Conservation (phyloP, 2,797 vertebrate genomes). For the Lophotriccus pileatus region DNA sequence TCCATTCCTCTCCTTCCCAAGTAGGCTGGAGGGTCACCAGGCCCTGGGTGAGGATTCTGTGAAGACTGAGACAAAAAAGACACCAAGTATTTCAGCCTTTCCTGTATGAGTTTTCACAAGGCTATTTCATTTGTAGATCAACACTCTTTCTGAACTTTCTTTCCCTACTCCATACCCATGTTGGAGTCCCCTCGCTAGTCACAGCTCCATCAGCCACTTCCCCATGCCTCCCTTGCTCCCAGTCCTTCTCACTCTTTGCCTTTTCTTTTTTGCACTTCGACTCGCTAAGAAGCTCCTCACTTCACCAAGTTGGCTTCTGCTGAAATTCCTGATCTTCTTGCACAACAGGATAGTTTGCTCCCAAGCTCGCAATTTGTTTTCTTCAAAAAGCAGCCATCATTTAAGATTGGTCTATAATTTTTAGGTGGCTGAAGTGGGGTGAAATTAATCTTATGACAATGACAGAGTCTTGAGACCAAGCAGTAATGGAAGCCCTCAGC, state of each 20-base stretch:
- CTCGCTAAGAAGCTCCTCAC: neutral
- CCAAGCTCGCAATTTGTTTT: rapidly evolving
- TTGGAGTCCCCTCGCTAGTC: neutral
- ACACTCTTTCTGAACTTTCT: neutral
- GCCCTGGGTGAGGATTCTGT: neutral
- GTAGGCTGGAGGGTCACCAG: neutral
- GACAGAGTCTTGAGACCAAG: neutral
- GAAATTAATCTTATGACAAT: neutral
- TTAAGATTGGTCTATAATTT: neutral
- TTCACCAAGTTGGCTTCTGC: neutral
- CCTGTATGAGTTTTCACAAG: neutral
- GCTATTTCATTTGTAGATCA: neutral
- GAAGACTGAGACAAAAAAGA: neutral
- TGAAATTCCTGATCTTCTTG: constrained; percentile 45
- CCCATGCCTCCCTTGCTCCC: neutral
- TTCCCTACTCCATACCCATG: rapidly evolving
- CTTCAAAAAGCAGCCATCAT: neutral
- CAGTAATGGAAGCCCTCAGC: neutral
- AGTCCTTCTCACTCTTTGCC: neutral
- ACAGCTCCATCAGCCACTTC: neutral
- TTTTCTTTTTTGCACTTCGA: neutral
- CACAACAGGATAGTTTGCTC: constrained; percentile 17
- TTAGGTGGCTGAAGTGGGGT: neutral
- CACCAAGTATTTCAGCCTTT: neutral
- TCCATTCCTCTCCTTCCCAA: neutral